Base-by-base conservation (phyloP, 2,797 vertebrate genomes). In the Philypnodon macrostomus region DNA sequence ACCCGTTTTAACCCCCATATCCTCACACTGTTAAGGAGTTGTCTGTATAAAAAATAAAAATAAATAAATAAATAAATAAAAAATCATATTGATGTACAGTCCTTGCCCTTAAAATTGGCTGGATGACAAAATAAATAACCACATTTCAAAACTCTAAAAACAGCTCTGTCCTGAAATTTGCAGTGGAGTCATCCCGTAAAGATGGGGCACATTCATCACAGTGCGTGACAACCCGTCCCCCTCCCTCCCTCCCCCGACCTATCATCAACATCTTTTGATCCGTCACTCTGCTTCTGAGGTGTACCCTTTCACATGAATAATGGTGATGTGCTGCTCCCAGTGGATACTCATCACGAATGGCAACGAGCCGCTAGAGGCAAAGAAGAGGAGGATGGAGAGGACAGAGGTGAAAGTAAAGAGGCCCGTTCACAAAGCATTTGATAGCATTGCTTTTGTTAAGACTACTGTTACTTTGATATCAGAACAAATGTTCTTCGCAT, bases 221-320 rank as follows among this genome's bases (percentile, higher is more conserved):
- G 30, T 52, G 49, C 47, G 58, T 47, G 31, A 63, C 41, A 35
- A 51, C 50, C 41, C n/a, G n/a, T n/a, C n/a, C n/a, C 31, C 65
- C 65, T 7, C 39, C 39, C 7, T 4, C 23, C 21, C 13, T 3
- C 8, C 26, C 45, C 31, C 45, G 47, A 65, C 75, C 66, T 75
- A 75, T 82, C 75, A 76, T 80, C 75, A 63, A 49, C 75, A 72
- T 75, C 77, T 80, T 74, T 79, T 83, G 73, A 85, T 85, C 70
- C 73, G 78, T 79, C 81, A 79, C 60, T 76, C 68, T 64, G 62
- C 53, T 76, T 82, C 58, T 47, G 65, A 79, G 75, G 69, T 79
- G 63, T 56, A 48, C 63, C 81, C 74, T 66, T 46, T 31, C 64
- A n/a, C 49, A 70, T 85, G 79, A 85, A 80, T 84, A 81, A 83